Evolutionary conservation across 2,797 vertebrate genomes (phyloP).

Genomic region (Potorous gilbertii): DNA sequence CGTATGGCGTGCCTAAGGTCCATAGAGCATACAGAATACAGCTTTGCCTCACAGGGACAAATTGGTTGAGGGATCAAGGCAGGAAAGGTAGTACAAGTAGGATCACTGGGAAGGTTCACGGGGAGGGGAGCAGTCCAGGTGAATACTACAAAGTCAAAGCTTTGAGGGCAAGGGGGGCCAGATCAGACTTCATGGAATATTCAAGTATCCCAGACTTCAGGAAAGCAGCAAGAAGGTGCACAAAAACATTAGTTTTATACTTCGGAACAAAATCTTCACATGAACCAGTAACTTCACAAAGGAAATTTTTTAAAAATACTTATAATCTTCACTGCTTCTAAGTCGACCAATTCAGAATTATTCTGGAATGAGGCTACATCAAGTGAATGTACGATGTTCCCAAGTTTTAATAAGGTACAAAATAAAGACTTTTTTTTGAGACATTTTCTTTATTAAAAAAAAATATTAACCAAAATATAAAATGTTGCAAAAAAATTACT

Average conservation of each 20-base stretch:
- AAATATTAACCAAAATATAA: background rate
- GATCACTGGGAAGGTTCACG: background rate
- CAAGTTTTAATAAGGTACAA: background rate
- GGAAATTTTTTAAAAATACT: background rate
- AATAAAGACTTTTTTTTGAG: background rate
- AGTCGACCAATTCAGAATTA: no score
- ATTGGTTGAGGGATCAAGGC: background rate
- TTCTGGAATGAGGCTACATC: background rate
- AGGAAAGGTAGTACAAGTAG: background rate
- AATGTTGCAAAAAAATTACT: background rate
- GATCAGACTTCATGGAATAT: background rate
- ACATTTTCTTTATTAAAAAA: conserved; percentile 2
- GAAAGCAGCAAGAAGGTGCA: background rate
- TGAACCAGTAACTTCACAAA: background rate
- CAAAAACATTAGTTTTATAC: background rate
- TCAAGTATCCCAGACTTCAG: background rate
- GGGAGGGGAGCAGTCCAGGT: background rate
- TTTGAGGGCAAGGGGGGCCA: no score
- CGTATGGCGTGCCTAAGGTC: rapidly evolving
- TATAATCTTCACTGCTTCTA: background rate
- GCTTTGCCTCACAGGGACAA: background rate
- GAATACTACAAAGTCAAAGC: background rate
- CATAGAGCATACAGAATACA: background rate
- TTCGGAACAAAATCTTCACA: background rate
- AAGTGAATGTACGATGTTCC: background rate